Evolutionary conservation across 2,113 vertebrate genomes (phyloP), one percentile per base, ranked within the genome.

Genomic region (Eubucco bourcierii): DNA sequence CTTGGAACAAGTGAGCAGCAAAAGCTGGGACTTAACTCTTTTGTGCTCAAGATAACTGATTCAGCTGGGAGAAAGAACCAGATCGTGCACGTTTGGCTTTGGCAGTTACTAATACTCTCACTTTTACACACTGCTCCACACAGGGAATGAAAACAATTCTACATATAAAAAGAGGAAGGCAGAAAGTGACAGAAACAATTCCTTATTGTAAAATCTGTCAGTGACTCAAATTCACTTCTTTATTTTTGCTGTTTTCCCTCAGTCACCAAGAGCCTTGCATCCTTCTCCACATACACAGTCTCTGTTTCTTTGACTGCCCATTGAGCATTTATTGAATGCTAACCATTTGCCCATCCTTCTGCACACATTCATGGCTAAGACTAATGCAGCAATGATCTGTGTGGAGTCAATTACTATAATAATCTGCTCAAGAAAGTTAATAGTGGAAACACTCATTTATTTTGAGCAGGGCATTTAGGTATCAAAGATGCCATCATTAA

Each of bases 391-490:
- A 83, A 33, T 85, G 75, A 67, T 71, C 21, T 52, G 6, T 2
- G 6, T 53, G 41, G 56, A 83, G 52, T 28, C 53, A 60, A 58
- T 93, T 90, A 83, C 37, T 93, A 12, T 74, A 91, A 60, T 47
- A 80, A 10, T 31, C 23, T 83, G 46, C 64, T 88, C 41, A 83
- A 90, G 47, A 80, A 85, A 91, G 24, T 21, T 33, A 33, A 53
- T 85, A 95, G 87, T 56, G 10, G 28, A 91, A 83, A 87, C 79
- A 87, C 46, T 33, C 91, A 52, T 92, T 94, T 55, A 52, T 92
- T 94, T 55, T 37, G 34, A 85, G 25, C 19, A 58, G 61, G 52
- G 71, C 25, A 67, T 91, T 70, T 29, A 76, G 66, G 41, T 80
- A 67, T 74, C 37, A 80, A 71, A 71, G 31, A 86, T 77, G 46